phyloP scores from a whole-genome alignment of 2,113 vertebrate species.

The Oxygymnocypris stewartii region DNA sequence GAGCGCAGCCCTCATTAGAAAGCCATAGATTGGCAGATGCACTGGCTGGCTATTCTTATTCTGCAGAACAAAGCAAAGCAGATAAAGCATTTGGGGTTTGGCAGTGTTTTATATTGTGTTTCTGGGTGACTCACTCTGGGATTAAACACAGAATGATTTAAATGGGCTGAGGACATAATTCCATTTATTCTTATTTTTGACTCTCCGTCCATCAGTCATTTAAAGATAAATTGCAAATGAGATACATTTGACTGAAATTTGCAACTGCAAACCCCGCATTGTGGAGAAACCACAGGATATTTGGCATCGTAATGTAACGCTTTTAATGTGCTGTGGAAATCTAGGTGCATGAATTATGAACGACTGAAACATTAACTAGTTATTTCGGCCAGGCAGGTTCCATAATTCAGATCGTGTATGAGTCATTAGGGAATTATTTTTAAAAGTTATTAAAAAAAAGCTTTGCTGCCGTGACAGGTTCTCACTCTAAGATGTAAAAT shows the following conservation, averaged over 20 bases:
- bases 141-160: slow-evolving; percentile 29
- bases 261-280: not conserved
- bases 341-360: slow-evolving; percentile 34
- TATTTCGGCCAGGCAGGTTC: slow-evolving; percentile 41
- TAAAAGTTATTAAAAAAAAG: slow-evolving; percentile 34
- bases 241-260: not conserved
- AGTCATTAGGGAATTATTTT: slow-evolving; percentile 47
- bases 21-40: slow-evolving; percentile 44
- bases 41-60: slow-evolving; percentile 28
- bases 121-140: slow-evolving; percentile 41
- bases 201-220: slow-evolving; percentile 8
- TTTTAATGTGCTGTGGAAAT: slow-evolving; percentile 35
- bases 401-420: slow-evolving; percentile 33
- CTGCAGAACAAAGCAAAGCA: slow-evolving; percentile 16
- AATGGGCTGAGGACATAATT: slow-evolving; percentile 15
- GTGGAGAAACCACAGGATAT: slow-evolving; percentile 10
- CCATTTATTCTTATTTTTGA: slow-evolving; percentile 27
- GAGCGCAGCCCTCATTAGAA: slow-evolving; percentile 31
- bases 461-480: slow-evolving; percentile 17
- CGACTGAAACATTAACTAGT: slow-evolving; percentile 37
- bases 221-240: not conserved
- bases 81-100: slow-evolving; percentile 21
- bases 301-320: slow-evolving; percentile 1
- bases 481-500: slow-evolving; percentile 31
- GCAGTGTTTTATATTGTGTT: slow-evolving; percentile 22